Percentiles rank a stretch among this genome's conserved stretches.
These are phyloP conservation scores for Sphenodon punctatus DNA, from an alignment of 2,797 vertebrate species.

Conservation along the genomic window DNA sequence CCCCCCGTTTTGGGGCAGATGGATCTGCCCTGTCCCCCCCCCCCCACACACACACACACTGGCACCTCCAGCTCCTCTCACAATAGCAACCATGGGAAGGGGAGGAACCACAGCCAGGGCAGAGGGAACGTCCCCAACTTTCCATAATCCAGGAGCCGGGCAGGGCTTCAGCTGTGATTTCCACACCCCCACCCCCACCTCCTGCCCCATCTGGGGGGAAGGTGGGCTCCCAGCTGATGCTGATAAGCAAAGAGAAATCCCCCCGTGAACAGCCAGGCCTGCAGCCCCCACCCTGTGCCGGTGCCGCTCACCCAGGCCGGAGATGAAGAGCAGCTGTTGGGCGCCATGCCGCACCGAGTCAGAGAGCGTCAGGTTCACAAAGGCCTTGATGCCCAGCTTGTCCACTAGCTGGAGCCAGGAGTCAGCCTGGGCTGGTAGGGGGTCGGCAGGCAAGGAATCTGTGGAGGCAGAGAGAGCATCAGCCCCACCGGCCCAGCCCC, in stretches of 20 bases:
- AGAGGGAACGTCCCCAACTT: too few relatives aligned
- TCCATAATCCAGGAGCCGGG: too few relatives aligned
- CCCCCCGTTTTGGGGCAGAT: too few relatives aligned
- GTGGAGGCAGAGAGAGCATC: not conserved
- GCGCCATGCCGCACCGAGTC: constrained; percentile 86
- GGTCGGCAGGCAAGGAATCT: constrained; percentile 87
- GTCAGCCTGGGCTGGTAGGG: constrained; percentile 86
- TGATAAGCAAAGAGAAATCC: too few relatives aligned
- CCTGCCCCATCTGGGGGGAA: too few relatives aligned
- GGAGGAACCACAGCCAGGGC: too few relatives aligned
- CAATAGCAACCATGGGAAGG: not conserved
- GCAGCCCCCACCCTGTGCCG: not conserved
- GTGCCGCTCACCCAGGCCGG: constrained; percentile 86
- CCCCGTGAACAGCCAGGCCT: not conserved
- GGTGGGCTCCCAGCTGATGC: too few relatives aligned
- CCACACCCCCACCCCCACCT: too few relatives aligned
- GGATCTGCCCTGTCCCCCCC: not conserved
- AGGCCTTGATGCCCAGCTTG: constrained; percentile 92
- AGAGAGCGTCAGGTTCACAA: constrained; percentile 88
- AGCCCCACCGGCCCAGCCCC: not conserved
- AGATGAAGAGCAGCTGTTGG: constrained; percentile 92
- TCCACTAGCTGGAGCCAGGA: constrained; percentile 91
- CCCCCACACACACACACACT: too few relatives aligned
- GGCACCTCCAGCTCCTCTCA: not conserved
- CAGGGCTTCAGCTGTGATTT: too few relatives aligned